Evolutionary conservation across 2,888 invertebrate species (phyloP).

Genomic region (Epinotia ramella): DNA sequence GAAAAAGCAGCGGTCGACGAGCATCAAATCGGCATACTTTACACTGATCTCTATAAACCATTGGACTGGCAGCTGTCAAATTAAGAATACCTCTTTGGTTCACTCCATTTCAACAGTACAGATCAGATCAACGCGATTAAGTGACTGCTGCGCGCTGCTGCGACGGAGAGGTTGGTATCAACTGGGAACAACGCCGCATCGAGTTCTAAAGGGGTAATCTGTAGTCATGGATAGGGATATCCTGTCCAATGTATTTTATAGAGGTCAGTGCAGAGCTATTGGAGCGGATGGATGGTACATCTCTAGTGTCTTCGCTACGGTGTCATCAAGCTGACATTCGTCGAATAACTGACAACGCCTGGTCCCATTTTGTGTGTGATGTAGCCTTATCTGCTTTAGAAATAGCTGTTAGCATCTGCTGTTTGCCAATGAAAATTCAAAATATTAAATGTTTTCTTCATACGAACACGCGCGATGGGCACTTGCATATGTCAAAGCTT

Average conservation of each 20-base stretch:
- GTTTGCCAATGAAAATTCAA: no score
- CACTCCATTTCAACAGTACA: not conserved
- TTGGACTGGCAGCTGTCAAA: constrained; percentile 3
- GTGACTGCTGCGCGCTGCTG: not conserved
- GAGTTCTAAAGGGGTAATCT: not conserved
- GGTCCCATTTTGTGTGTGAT: constrained; percentile 7
- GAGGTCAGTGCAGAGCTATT: constrained; percentile 3
- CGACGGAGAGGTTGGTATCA: not conserved
- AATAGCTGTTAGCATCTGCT: not conserved
- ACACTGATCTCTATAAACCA: not conserved
- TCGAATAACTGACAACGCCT: not conserved
- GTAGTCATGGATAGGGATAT: not conserved
- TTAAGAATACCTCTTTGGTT: constrained; percentile 4
- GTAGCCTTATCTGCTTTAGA: not conserved
- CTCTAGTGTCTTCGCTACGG: not conserved
- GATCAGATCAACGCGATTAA: not conserved
- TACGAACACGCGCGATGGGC: not conserved
- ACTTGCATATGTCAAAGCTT: constrained; percentile 17
- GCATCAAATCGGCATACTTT: not conserved
- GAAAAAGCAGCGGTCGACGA: not conserved
- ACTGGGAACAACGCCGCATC: not conserved
- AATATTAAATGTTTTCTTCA: not conserved
- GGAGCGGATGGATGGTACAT: not conserved
- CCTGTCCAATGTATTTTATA: constrained; percentile 10
- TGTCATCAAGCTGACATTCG: not conserved